phyloP scores from a whole-genome alignment of 2,797 vertebrate genomes.

The Rhynchotus rufescens region DNA sequence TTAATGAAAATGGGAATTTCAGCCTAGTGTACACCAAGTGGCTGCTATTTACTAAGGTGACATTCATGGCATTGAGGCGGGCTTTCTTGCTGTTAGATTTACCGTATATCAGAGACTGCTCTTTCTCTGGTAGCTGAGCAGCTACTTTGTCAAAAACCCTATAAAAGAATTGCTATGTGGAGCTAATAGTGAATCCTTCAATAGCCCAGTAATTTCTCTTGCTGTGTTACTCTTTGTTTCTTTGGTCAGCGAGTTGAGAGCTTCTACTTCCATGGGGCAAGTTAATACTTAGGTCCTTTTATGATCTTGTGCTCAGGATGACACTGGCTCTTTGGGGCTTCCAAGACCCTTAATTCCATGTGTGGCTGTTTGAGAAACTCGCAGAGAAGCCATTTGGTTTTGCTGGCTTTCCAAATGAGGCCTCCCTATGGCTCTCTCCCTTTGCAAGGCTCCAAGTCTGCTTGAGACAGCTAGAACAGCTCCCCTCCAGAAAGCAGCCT shows the following conservation, averaged over 20 bases:
- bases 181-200: not conserved
- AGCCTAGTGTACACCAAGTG: not conserved
- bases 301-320: not conserved
- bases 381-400: not conserved
- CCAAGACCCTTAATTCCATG: not conserved
- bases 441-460: not conserved
- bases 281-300: not conserved
- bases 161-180: not conserved
- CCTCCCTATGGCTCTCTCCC: not conserved
- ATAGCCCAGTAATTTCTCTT: not conserved
- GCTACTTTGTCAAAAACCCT: not conserved
- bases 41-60: not conserved
- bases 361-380: not conserved
- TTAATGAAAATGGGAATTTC: not conserved
- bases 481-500: not conserved
- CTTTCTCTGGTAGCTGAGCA: not conserved
- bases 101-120: not conserved
- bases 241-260: not conserved
- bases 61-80: rapidly evolving
- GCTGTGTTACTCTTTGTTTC: not conserved
- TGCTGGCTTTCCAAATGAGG: not conserved
- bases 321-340: not conserved
- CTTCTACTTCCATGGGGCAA: not conserved
- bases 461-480: not conserved
- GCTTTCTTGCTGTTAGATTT: not conserved